phyloP scores from a whole-genome alignment of 2,113 vertebrate genomes.

The Amblyornis subalaris region DNA sequence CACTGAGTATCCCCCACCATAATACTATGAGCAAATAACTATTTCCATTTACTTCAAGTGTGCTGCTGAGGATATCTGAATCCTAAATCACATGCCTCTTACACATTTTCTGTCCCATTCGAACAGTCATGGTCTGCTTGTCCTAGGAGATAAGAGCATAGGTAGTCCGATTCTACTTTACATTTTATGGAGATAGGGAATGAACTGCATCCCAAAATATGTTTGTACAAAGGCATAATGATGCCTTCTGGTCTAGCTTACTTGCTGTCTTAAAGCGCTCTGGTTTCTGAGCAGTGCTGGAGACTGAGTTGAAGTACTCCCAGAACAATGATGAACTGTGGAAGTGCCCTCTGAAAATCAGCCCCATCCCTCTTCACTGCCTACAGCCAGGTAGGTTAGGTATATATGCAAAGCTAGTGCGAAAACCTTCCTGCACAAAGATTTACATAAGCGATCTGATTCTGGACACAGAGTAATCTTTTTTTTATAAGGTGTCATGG shows the following conservation, averaged over 20 bases:
- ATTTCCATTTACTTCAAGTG: neutral
- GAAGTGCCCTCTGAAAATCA: neutral
- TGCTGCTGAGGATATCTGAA: neutral
- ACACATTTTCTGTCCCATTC: neutral
- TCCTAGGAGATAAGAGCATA: neutral
- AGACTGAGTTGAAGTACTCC: neutral
- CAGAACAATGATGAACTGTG: neutral
- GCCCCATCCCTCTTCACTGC: neutral
- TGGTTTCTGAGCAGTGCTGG: neutral
- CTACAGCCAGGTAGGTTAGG: neutral
- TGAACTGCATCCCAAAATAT: neutral
- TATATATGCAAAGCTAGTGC: neutral
- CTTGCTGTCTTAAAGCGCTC: neutral
- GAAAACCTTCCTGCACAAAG: neutral
- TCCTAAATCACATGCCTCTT: neutral
- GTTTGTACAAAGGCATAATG: neutral
- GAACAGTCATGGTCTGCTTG: neutral
- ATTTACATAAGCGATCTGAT: neutral
- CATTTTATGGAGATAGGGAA: neutral
- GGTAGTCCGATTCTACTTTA: neutral
- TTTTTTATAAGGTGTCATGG: rapidly evolving
- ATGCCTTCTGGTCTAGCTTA: neutral
- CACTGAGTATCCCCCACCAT: neutral
- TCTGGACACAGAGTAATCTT: neutral
- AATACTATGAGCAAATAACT: neutral